Evolutionary conservation across 1,140 invertebrate genomes (phyloP), one percentile per base, ranked within the genome.

Genomic region (Formica selysi): DNA sequence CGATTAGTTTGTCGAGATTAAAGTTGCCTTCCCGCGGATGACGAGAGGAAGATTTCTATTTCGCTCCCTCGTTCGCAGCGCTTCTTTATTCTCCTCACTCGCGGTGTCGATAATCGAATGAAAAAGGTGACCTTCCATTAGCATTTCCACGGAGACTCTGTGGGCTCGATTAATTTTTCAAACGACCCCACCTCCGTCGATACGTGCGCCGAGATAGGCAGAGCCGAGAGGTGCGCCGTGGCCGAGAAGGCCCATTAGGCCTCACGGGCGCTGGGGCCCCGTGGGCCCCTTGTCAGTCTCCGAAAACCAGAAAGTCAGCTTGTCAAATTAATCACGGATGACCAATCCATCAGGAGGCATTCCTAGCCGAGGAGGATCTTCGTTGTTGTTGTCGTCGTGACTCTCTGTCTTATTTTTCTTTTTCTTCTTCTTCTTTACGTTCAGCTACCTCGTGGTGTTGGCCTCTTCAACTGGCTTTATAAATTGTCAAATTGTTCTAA

Each of bases 261-360:
- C 88, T 88, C 86, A 85, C 86, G 90, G 67, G 93, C 91, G 91
- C 90, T 90, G 89, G 84, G 87, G 90, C 90, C 91, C 90, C 91
- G 74, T 86, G 54, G 76, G 89, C 59, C 89, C 91, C 93, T 94
- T 93, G 94, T 95, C 94, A 93, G 92, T 93, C 92, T 93, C 93
- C 93, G 91, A 95, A 95, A 95, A 95, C 95, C 94, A 95, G 95
- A 95, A 95, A 95, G 94, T 95, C 94, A 94, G 93, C 95, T 95
- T 95, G 94, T 95, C 94, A 95, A 95, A 95, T 95, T 95, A 95
- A 95, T 95, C 94, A 95, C 93, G 94, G 95, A 94, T 95, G 94
- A 95, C 95, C 94, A 95, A 95, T 95, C 95, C 95, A 95, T 95
- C 95, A 95, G 94, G 86, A 93, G 91, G 94, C 90, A 95, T 95